Evolutionary conservation across 2,113 vertebrate genomes (phyloP).

Genomic region (Ivindomyrus marchei): DNA sequence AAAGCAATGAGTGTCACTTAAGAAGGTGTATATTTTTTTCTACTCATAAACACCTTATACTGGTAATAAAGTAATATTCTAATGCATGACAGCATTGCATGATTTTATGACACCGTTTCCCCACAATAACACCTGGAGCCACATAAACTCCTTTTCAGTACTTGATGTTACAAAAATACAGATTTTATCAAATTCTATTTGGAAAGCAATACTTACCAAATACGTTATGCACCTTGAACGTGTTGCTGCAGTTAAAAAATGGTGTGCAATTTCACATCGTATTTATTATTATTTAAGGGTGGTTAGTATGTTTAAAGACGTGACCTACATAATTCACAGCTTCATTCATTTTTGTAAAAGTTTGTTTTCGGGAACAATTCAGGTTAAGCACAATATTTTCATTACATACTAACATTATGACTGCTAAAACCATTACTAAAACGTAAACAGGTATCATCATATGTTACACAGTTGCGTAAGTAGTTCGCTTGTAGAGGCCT

Average conservation of each 20-base stretch:
- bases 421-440: neutral
- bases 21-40: neutral
- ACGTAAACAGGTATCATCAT: neutral
- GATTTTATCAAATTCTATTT: neutral
- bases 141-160: neutral
- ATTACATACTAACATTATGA: neutral
- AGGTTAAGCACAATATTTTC: neutral
- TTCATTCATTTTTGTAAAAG: neutral
- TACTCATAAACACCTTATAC: neutral
- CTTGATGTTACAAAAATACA: neutral
- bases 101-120: neutral
- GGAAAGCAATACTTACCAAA: neutral
- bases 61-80: neutral
- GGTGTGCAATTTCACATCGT: neutral
- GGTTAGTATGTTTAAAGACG: neutral
- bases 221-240: neutral
- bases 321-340: neutral
- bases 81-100: neutral
- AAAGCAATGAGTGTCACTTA: neutral
- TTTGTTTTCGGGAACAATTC: neutral
- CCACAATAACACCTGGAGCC: neutral
- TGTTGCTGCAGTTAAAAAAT: neutral
- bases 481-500: neutral
- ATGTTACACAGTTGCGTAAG: neutral
- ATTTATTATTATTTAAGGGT: neutral